These are phyloP conservation scores for Antheraea yamamai DNA, from an alignment of 2,888 invertebrate species.

Conservation along the genomic window DNA sequence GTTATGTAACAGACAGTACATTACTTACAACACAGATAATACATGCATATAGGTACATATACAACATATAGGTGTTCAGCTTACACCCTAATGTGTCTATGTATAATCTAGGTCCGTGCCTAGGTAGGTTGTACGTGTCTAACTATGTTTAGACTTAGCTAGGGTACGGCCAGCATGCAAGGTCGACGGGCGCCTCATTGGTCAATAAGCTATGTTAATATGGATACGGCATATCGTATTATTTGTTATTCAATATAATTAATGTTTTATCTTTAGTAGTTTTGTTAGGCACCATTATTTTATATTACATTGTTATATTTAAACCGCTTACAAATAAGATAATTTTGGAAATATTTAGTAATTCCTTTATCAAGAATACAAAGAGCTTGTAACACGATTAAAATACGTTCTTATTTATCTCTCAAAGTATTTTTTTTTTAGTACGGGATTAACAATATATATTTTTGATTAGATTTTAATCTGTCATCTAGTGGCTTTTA, in stretches of 20 bases:
- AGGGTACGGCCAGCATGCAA: conserved; percentile 62
- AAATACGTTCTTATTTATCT: background rate
- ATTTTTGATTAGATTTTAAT: too few relatives aligned
- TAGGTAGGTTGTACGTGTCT: conserved; percentile 35
- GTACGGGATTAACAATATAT: too few relatives aligned
- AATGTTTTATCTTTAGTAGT: background rate
- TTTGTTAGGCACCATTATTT: background rate
- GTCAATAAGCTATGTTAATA: conserved; percentile 50
- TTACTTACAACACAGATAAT: conserved; percentile 5
- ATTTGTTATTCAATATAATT: background rate
- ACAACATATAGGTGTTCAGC: conserved; percentile 20
- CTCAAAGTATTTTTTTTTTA: too few relatives aligned
- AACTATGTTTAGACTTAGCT: conserved; percentile 57
- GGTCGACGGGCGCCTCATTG: conserved; percentile 78
- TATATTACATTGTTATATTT: background rate
- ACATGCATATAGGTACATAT: conserved; percentile 10
- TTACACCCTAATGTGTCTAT: conserved; percentile 21
- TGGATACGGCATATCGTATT: conserved; percentile 46
- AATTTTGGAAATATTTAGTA: background rate
- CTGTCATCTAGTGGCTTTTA: too few relatives aligned
- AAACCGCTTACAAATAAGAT: background rate
- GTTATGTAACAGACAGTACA: conserved; percentile 7
- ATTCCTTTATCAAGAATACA: background rate
- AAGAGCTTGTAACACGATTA: background rate
- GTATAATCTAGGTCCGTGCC: conserved; percentile 25